Conservation (phyloP, 2,888 invertebrate species). For the Drosophila putrida region DNA sequence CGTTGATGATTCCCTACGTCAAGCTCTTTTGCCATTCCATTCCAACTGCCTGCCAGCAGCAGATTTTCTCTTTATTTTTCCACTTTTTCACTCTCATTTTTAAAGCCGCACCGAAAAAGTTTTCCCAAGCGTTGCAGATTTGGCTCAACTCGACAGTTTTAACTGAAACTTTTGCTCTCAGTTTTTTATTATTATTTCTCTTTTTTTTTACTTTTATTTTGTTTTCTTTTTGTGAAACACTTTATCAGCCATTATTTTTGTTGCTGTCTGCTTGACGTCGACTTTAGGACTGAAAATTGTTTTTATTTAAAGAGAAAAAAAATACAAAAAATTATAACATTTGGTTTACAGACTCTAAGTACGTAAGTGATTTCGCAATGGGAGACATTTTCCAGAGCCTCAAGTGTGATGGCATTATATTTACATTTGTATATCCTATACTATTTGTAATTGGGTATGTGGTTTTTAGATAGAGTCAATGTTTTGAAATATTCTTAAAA, state of each 20-base stretch:
- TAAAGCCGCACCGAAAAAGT: conserved; percentile 40
- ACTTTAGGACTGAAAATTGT: conserved; percentile 10
- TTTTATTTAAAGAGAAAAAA: conserved; percentile 9
- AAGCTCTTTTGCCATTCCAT: conserved; percentile 27
- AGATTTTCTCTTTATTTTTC: conserved; percentile 14
- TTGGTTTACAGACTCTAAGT: background rate
- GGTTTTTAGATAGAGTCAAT: background rate
- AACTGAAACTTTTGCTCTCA: conserved; percentile 58
- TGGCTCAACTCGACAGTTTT: conserved; percentile 41
- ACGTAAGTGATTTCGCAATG: conserved; percentile 1
- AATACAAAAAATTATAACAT: background rate
- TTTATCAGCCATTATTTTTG: conserved; percentile 54
- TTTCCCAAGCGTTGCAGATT: conserved; percentile 40
- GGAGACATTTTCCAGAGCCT: background rate
- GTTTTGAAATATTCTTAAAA: background rate
- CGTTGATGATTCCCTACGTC: conserved; percentile 32
- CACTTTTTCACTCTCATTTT: conserved; percentile 29
- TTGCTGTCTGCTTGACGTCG: conserved; percentile 19
- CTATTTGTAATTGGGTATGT: too few species aligned
- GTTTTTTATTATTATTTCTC: conserved; percentile 18
- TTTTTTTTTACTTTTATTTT: background rate
- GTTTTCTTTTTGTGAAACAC: conserved; percentile 41
- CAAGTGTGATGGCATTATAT: background rate
- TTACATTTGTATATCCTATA: background rate
- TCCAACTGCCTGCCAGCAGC: conserved; percentile 21